phyloP scores from a whole-genome alignment of 2,797 vertebrate species.

The Mico argentatus region DNA sequence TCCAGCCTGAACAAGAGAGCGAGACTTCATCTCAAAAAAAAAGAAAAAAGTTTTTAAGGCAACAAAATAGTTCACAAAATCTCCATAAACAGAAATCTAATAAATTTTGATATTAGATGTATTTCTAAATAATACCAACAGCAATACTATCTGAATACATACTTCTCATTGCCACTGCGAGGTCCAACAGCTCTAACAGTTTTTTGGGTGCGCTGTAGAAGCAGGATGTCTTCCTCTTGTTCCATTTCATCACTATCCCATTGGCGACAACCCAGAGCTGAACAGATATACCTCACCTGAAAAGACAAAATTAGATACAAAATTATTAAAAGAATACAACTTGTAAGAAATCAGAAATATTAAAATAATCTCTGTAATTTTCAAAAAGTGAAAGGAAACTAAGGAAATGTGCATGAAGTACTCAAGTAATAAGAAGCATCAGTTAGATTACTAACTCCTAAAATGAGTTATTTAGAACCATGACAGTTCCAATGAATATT shows the following conservation, averaged over 20 bases:
- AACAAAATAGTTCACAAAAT: not conserved
- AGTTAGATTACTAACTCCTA: not conserved
- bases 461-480: conserved; percentile 12
- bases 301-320: not conserved
- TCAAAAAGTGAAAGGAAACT: not conserved
- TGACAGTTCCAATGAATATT: not conserved
- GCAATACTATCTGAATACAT: conserved; percentile 71
- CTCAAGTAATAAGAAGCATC: not conserved
- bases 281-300: conserved; percentile 97
- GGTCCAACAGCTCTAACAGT: conserved; percentile 96
- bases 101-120: not conserved
- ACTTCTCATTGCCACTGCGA: conserved; percentile 97
- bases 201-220: conserved; percentile 97
- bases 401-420: not conserved
- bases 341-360: not conserved
- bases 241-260: conserved; percentile 93
- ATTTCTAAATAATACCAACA: not conserved
- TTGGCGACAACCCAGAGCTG: conserved; percentile 93
- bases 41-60: not conserved
- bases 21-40: not conserved
- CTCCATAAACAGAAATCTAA: not conserved
- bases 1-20: not conserved
- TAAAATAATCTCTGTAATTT: not conserved
- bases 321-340: not conserved
- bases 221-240: conserved; percentile 92